Conservation (phyloP, 2,113 vertebrate genomes). For the Hypanus sabinus region DNA sequence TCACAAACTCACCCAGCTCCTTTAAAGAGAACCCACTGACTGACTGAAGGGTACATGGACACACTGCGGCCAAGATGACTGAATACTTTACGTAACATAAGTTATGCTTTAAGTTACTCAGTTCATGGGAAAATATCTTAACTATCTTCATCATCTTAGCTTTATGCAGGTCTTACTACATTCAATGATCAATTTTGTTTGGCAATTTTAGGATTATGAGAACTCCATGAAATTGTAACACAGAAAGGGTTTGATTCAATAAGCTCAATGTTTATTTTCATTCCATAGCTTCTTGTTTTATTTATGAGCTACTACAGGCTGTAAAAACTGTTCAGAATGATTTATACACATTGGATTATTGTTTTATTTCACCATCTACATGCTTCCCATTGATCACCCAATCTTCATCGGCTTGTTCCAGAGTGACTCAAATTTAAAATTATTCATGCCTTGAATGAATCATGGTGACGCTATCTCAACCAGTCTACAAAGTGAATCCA, state of each 20-base stretch:
- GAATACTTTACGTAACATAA: not conserved
- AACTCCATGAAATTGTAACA: not conserved
- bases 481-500: no score
- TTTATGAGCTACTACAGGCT: not conserved
- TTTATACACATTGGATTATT: not conserved
- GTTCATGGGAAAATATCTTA: not conserved
- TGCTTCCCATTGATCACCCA: not conserved
- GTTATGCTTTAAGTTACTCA: not conserved
- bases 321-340: not conserved
- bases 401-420: not conserved
- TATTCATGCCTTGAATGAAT: not conserved
- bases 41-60: not conserved
- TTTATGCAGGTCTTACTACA: not conserved
- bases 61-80: not conserved
- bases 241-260: not conserved
- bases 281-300: not conserved
- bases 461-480: not conserved
- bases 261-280: not conserved
- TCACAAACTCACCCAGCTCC: not conserved
- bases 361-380: not conserved
- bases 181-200: not conserved
- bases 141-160: not conserved
- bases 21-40: not conserved
- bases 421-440: not conserved
- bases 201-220: not conserved